A percentile compares a stretch with the other conserved stretches of the same genome.
Evolutionary conservation across 2,797 vertebrate genomes (phyloP).

Genomic region (Agapornis canus): DNA sequence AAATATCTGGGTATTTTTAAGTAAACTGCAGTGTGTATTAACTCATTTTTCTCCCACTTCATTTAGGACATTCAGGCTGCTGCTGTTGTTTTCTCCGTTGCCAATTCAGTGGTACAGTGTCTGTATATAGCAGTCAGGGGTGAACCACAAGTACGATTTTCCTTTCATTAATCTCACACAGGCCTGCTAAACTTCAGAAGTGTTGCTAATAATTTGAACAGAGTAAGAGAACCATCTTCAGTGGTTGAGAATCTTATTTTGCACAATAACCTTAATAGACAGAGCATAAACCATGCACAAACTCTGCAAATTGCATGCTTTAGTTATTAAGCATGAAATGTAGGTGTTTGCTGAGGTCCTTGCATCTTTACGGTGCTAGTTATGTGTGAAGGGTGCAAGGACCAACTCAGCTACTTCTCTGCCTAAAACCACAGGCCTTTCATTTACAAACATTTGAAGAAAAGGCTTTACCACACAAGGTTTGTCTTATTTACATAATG

Average conservation of each 20-base stretch:
- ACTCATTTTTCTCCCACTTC: not conserved
- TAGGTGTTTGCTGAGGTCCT: conserved; percentile 72
- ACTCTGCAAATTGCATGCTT: conserved; percentile 70
- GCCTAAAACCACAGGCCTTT: conserved; percentile 54
- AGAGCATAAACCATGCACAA: conserved; percentile 50
- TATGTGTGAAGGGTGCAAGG: conserved; percentile 72
- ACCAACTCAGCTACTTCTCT: conserved; percentile 61
- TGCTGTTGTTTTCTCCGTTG: conserved; percentile 41
- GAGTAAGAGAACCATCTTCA: conserved; percentile 12
- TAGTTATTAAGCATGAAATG: conserved; percentile 71
- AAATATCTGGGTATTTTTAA: conserved; percentile 43
- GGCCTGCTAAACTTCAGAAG: conserved; percentile 40
- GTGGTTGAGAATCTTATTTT: conserved; percentile 30
- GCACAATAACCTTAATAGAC: conserved; percentile 52
- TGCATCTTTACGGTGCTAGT: conserved; percentile 79
- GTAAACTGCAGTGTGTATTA: not conserved
- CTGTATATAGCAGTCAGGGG: conserved; percentile 3
- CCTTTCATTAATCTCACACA: not conserved
- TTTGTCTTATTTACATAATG: conserved; percentile 43
- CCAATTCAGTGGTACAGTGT: not conserved
- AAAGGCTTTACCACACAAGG: conserved; percentile 33
- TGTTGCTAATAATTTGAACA: conserved; percentile 47
- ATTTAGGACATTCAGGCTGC: conserved; percentile 38
- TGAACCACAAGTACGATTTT: not conserved
- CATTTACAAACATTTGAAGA: not conserved